phyloP scores from a whole-genome alignment of 2,888 invertebrate genomes.

The Unio delphinus region DNA sequence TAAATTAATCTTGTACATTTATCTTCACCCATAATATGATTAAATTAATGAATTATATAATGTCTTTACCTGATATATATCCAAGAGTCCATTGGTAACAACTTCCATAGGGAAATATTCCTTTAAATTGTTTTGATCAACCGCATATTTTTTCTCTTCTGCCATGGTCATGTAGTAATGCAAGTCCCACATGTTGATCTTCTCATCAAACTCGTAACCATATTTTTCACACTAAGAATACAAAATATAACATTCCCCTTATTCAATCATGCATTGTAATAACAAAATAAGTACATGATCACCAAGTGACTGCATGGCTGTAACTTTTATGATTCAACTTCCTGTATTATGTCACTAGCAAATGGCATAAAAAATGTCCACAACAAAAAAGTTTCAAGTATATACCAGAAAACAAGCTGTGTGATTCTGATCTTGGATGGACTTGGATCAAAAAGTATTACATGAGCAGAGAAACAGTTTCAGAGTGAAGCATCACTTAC shows the following conservation, averaged over 20 bases:
- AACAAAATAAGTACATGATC: too few species aligned
- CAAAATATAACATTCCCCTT: background rate
- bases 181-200: slow-evolving; percentile 73
- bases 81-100: slow-evolving; percentile 73
- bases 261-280: background rate
- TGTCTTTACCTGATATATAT: slow-evolving; percentile 72
- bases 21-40: background rate
- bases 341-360: too few species aligned
- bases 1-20: background rate
- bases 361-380: too few species aligned
- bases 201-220: slow-evolving; percentile 69
- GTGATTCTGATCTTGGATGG: too few species aligned
- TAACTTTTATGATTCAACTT: too few species aligned
- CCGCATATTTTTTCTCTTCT: slow-evolving; percentile 73
- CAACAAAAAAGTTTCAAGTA: too few species aligned
- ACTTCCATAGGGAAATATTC: slow-evolving; percentile 73
- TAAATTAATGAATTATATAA: too few species aligned
- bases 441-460: too few species aligned
- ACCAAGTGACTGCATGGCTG: too few species aligned
- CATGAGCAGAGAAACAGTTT: too few species aligned
- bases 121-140: slow-evolving; percentile 73
- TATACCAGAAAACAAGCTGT: too few species aligned
- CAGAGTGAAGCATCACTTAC: too few species aligned
- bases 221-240: slow-evolving; percentile 70
- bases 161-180: slow-evolving; percentile 72